A percentile compares a stretch with the other conserved stretches of the same genome.
Conservation (phyloP, 1,140 invertebrate species). For the Bombus vancouverensis region DNA sequence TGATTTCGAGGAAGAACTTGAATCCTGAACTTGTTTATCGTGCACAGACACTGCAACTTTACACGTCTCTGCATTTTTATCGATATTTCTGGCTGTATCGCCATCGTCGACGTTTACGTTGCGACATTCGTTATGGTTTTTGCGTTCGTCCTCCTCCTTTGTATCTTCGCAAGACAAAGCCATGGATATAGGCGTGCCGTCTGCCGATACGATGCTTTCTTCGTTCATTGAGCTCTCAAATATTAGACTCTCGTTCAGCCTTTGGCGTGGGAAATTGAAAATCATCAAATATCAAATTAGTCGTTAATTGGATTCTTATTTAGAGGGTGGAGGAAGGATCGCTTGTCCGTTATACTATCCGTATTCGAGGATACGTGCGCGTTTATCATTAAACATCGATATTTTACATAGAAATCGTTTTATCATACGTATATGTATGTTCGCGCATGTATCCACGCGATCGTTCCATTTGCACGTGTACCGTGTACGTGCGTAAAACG, state of each 20-base stretch:
- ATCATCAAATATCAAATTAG: neutral
- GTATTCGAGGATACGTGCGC: neutral
- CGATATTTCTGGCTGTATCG: neutral
- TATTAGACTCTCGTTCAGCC: conserved; percentile 84
- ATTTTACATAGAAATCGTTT: neutral
- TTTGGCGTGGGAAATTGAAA: conserved; percentile 65
- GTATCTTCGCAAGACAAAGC: conserved; percentile 7
- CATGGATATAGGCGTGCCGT: neutral
- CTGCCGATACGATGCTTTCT: neutral
- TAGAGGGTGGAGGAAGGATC: neutral
- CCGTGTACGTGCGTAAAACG: neutral
- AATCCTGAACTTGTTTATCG: conserved; percentile 66
- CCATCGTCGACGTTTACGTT: neutral
- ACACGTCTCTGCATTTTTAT: conserved; percentile 13
- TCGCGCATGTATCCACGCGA: neutral
- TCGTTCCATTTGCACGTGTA: neutral
- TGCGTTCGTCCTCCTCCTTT: neutral
- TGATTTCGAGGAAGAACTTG: conserved; percentile 68
- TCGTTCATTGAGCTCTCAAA: conserved; percentile 59
- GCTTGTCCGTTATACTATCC: neutral
- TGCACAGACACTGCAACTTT: conserved; percentile 77
- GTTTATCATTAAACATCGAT: neutral
- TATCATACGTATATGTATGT: neutral
- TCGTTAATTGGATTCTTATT: neutral
- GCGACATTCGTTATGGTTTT: neutral